Evolutionary conservation across 2,888 invertebrate species (phyloP), one percentile per base, ranked within the genome.

Genomic region (Troilus luridus): DNA sequence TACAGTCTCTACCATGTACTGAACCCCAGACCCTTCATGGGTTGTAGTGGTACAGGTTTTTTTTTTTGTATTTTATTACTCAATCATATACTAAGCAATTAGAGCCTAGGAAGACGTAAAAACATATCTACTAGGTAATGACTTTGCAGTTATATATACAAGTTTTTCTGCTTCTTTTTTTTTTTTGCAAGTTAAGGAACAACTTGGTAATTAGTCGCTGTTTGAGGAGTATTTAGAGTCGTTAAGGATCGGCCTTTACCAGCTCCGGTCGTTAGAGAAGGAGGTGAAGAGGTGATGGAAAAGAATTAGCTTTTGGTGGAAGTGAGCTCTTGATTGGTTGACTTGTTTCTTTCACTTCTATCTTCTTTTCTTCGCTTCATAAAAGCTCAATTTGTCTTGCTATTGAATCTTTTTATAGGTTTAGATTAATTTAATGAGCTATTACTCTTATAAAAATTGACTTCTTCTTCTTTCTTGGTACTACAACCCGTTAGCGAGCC

Each of bases 191-290:
- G 17, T 77, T 14, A 17, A 77, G 41, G 27, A 41, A 77, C 27
- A 77, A 27, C 72, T 77, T 77, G 17, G 41, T 77, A 41, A 77
- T 41, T 77, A 41, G 27, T 77, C 72, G 41, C 41, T 24, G 27
- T 77, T 77, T 41, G 72, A 41, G 41, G 41, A 41, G 19, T 77
- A 41, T 77, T 77, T 77, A 0, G 1, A 17, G 41, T 27, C 72
- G 72, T 77, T 77, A 77, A 19, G 72, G 72, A 77, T 77, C 41
- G 72, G 72, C 27, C 27, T 77, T 77, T 77, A 77, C 72, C 17
- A 77, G 72, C 41, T 8, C 17, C 5, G 72, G 72, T 77, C 72
- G 72, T 77, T 77, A 77, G 72, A 27, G 14, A 41, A 19, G 27
- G 19, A 8, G 17, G 6, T 10, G 59, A 14, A 59, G 72, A 19